A percentile compares a stretch with the other conserved stretches of the same genome.
Evolutionary conservation across 1,140 invertebrate species (phyloP).

Genomic region (Dufourea novaeangliae): DNA sequence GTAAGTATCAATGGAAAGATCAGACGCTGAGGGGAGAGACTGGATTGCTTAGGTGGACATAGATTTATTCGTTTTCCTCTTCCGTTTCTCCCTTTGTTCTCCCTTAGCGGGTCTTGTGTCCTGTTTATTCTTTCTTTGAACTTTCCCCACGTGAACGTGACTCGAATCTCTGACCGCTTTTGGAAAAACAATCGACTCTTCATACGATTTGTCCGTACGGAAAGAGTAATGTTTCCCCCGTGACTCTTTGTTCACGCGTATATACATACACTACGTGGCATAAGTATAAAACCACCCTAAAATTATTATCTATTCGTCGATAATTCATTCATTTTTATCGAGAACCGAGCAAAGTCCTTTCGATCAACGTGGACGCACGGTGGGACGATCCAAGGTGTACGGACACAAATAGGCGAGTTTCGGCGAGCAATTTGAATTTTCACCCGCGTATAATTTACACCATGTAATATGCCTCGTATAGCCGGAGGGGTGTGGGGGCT

Average conservation of each 20-base stretch:
- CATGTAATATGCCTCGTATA: background rate
- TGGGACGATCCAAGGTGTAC: conserved; percentile 32
- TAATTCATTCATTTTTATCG: background rate
- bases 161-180: background rate
- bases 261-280: no score
- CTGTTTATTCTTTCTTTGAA: background rate
- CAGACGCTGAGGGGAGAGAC: conserved; percentile 38
- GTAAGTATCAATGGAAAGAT: conserved; percentile 54
- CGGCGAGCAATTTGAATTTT: conserved; percentile 33
- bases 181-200: background rate
- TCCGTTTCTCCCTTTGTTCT: conserved; percentile 36
- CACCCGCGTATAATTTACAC: conserved; percentile 37
- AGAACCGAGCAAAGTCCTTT: background rate
- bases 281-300: background rate
- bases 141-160: background rate
- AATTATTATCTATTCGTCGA: no score
- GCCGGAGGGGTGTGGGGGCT: background rate
- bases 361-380: conserved; percentile 16
- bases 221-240: no score
- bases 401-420: conserved; percentile 9
- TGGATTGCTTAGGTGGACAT: conserved; percentile 60
- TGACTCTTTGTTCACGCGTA: no score
- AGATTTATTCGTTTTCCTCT: conserved; percentile 46
- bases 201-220: no score
- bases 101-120: background rate